These are phyloP conservation scores for Minunthozetes semirufus DNA, from an alignment of 2,888 invertebrate genomes.

Conservation along the genomic window DNA sequence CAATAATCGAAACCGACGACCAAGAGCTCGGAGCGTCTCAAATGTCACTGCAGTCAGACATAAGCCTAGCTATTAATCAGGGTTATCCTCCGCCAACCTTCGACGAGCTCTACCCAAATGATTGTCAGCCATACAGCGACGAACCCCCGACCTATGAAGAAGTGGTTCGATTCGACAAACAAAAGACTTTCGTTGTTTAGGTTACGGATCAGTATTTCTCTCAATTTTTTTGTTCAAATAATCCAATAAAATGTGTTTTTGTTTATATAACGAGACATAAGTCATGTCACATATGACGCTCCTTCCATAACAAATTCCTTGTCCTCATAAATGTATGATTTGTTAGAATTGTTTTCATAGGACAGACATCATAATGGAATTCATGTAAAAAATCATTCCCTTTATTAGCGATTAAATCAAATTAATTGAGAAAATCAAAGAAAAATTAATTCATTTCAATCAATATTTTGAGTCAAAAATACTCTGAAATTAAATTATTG, in stretches of 20 bases:
- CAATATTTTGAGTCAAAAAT: too few species aligned
- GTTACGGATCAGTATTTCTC: neutral
- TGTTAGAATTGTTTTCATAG: too few species aligned
- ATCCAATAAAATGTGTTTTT: neutral
- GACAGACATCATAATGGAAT: too few species aligned
- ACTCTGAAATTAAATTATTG: too few species aligned
- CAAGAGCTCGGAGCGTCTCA: neutral
- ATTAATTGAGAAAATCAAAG: too few species aligned
- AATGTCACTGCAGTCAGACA: neutral
- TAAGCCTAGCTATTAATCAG: neutral
- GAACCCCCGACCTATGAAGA: slow-evolving; percentile 23
- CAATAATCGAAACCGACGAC: neutral
- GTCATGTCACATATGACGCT: too few species aligned
- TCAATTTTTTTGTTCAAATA: neutral
- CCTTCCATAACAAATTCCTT: too few species aligned
- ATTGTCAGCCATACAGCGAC: neutral
- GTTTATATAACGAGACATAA: too few species aligned
- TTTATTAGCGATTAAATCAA: too few species aligned
- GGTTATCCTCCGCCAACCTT: slow-evolving; percentile 12
- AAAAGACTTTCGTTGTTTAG: slow-evolving; percentile 15
- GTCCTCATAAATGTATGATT: too few species aligned
- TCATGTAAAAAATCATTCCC: too few species aligned
- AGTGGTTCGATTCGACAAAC: slow-evolving; percentile 9
- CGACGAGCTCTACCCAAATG: slow-evolving; percentile 18
- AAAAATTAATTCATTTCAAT: too few species aligned